These are phyloP conservation scores for Epinephelus lanceolatus DNA, from an alignment of 2,113 vertebrate genomes.

Conservation along the genomic window DNA sequence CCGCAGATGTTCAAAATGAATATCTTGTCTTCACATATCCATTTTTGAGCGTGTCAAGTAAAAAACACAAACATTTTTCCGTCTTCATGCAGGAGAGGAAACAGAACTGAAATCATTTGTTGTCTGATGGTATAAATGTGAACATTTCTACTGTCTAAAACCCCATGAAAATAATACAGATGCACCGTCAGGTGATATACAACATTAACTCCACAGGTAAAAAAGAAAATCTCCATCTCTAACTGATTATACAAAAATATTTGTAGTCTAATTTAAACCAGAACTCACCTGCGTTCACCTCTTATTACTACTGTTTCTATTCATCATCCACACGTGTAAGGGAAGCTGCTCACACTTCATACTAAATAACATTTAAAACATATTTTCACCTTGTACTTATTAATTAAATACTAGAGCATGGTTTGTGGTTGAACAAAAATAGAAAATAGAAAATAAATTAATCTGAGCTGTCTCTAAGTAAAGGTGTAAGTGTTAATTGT, in stretches of 20 bases:
- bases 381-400: too few relatives aligned
- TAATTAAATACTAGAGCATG: not conserved
- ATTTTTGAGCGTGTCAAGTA: conserved; percentile 48
- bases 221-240: not conserved
- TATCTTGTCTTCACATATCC: conserved; percentile 37
- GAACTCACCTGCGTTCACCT: not conserved
- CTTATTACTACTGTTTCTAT: not conserved
- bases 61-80: not conserved
- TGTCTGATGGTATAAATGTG: not conserved
- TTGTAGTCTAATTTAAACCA: not conserved
- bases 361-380: not conserved
- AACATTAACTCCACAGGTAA: not conserved
- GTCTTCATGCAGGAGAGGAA: conserved; percentile 3
- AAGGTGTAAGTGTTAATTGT: too few relatives aligned
- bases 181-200: not conserved
- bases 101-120: not conserved
- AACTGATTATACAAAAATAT: not conserved
- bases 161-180: not conserved
- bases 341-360: not conserved
- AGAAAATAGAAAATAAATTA: too few relatives aligned
- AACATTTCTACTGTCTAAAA: not conserved
- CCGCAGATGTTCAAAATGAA: conserved; percentile 21
- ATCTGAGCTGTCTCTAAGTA: too few relatives aligned
- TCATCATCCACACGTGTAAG: not conserved
- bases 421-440: too few relatives aligned